A percentile compares a stretch with the other conserved stretches of the same genome.
phyloP scores from a whole-genome alignment of 2,888 invertebrate genomes.

The Microctonus aethiopoides region DNA sequence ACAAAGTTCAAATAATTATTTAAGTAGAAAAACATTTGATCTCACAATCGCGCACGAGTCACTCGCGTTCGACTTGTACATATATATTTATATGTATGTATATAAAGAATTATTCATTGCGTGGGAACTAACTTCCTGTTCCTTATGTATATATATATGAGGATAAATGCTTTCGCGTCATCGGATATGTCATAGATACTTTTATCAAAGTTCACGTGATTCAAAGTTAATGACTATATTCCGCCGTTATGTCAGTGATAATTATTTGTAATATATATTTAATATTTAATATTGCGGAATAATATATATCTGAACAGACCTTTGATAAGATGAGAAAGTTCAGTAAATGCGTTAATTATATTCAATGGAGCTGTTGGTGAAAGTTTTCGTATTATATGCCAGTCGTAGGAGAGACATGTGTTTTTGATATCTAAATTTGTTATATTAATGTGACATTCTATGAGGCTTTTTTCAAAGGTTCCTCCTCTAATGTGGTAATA shows the following conservation, averaged over 20 bases:
- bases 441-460: background rate
- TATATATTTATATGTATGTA: background rate
- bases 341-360: background rate
- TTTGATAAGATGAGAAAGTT: conserved; percentile 13
- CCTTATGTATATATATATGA: background rate
- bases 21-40: background rate
- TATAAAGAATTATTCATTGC: conserved; percentile 6
- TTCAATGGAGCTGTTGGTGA: background rate
- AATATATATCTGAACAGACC: background rate
- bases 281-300: background rate
- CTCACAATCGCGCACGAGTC: conserved; percentile 10
- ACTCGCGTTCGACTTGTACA: background rate
- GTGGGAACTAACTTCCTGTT: conserved; percentile 18
- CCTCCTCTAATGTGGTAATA: conserved; percentile 60
- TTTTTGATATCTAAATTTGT: background rate
- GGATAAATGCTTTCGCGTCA: background rate
- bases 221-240: background rate
- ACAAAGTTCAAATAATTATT: background rate
- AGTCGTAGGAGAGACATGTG: background rate
- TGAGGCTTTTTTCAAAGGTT: conserved; percentile 59
- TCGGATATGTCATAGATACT: conserved; percentile 23
- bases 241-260: background rate
- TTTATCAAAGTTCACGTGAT: conserved; percentile 25
- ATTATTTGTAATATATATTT: background rate
- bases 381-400: no score